phyloP scores from a whole-genome alignment of 2,888 invertebrate genomes.

The Parochlus steinenii region DNA sequence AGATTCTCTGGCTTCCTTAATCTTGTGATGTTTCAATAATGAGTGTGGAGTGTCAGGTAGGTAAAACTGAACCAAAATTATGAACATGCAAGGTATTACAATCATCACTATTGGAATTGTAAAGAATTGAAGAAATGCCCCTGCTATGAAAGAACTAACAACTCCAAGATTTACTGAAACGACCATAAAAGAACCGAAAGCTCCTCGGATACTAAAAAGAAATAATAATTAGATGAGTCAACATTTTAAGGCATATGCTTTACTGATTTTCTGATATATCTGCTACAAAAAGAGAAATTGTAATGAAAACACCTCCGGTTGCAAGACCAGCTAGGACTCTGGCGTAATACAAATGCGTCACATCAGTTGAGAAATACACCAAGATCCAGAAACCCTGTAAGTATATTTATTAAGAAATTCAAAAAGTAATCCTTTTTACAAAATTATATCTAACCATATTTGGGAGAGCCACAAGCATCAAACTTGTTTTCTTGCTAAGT shows the following conservation, averaged over 20 bases:
- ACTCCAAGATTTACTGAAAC: conserved; percentile 14
- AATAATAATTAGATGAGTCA: neutral
- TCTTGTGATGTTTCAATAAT: conserved; percentile 12
- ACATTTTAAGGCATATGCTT: neutral
- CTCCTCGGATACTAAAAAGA: conserved; percentile 14
- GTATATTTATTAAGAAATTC: too few relatives aligned
- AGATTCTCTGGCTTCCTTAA: conserved; percentile 14
- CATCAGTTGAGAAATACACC: conserved; percentile 4
- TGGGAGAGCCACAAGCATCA: conserved; percentile 23
- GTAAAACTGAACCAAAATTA: conserved; percentile 12
- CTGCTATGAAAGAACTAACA: conserved; percentile 14
- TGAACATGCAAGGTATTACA: conserved; percentile 12
- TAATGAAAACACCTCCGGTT: conserved; percentile 24
- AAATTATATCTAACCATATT: too few relatives aligned
- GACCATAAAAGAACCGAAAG: conserved; percentile 14
- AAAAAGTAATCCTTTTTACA: too few relatives aligned
- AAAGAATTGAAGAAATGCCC: conserved; percentile 14
- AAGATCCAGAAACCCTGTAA: conserved; percentile 17
- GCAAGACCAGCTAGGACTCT: conserved; percentile 23
- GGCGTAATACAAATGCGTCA: conserved; percentile 18
- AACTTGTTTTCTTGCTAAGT: conserved; percentile 22
- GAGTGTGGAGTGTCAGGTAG: conserved; percentile 16
- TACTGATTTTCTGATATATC: conserved; percentile 24
- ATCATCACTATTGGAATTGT: conserved; percentile 14
- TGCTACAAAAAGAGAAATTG: conserved; percentile 25